Conservation (phyloP, 1,140 invertebrate genomes). For the Medauroidea extradentata region DNA sequence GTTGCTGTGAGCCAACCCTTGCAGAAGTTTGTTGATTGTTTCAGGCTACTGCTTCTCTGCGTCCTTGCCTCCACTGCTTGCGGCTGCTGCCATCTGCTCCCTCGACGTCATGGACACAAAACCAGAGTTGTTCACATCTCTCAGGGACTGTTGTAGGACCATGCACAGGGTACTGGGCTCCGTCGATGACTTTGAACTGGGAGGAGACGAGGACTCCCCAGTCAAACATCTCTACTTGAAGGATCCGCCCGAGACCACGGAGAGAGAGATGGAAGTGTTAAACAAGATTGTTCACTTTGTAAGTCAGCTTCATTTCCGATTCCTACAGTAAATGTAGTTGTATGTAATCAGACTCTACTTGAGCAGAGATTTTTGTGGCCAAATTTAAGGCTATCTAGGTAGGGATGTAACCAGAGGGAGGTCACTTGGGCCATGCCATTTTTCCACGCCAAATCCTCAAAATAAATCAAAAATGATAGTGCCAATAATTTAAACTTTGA, state of each 20-base stretch:
- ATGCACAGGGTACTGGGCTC: conserved; percentile 46
- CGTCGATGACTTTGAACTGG: conserved; percentile 48
- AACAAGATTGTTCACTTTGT: conserved; percentile 56
- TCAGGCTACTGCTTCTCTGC: conserved; percentile 96
- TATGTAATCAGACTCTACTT: not conserved
- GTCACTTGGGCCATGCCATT: no score
- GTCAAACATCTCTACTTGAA: conserved; percentile 74
- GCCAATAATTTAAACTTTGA: no score
- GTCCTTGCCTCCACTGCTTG: conserved; percentile 87
- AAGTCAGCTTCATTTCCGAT: conserved; percentile 20
- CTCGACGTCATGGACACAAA: conserved; percentile 69
- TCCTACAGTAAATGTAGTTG: not conserved
- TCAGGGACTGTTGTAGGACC: conserved; percentile 51
- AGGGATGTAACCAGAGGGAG: no score
- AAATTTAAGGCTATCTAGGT: no score
- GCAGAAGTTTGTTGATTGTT: no score
- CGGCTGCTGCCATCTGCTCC: conserved; percentile 76
- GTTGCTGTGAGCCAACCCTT: no score
- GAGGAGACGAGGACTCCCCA: conserved; percentile 61
- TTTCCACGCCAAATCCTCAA: no score
- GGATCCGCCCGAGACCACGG: conserved; percentile 42
- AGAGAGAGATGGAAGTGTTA: conserved; percentile 53
- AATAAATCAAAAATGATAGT: no score
- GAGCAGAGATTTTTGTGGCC: no score
- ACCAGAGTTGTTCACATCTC: conserved; percentile 54